These are phyloP conservation scores for Podarcis raffonei DNA, from an alignment of 2,113 vertebrate genomes.

Conservation along the genomic window DNA sequence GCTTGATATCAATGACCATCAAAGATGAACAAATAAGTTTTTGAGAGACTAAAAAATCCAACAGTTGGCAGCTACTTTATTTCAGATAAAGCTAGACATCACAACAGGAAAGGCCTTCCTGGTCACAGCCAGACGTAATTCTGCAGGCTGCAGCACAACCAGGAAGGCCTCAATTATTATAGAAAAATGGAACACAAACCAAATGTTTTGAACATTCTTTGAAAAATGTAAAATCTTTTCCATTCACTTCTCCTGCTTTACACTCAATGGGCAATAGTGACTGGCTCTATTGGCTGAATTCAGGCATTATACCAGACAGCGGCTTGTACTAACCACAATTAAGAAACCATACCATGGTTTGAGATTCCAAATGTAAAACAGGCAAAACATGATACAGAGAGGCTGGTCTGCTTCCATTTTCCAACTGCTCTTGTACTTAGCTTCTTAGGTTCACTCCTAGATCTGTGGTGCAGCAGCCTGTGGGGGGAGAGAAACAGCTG, in stretches of 20 bases:
- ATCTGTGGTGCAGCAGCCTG: neutral
- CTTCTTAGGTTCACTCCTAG: neutral
- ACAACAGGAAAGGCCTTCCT: too few species aligned
- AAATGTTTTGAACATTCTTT: neutral
- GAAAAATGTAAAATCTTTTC: too few species aligned
- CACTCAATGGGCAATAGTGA: neutral
- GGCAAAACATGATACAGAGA: neutral
- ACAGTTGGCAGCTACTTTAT: too few species aligned
- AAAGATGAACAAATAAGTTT: too few species aligned
- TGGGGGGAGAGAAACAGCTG: neutral
- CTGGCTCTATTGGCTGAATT: neutral
- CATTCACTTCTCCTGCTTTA: neutral
- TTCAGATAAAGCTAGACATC: too few species aligned
- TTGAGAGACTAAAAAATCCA: too few species aligned
- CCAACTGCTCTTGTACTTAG: neutral
- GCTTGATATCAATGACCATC: too few species aligned
- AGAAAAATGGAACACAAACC: neutral
- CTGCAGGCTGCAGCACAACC: too few species aligned
- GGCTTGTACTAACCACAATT: neutral
- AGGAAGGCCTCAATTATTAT: neutral
- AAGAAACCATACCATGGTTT: neutral
- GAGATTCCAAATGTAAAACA: neutral
- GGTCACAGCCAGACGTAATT: too few species aligned
- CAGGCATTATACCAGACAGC: too few species aligned
- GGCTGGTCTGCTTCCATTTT: neutral